These are phyloP conservation scores for Lissocephala sabroskyi DNA, from an alignment of 2,888 invertebrate species.

Conservation along the genomic window DNA sequence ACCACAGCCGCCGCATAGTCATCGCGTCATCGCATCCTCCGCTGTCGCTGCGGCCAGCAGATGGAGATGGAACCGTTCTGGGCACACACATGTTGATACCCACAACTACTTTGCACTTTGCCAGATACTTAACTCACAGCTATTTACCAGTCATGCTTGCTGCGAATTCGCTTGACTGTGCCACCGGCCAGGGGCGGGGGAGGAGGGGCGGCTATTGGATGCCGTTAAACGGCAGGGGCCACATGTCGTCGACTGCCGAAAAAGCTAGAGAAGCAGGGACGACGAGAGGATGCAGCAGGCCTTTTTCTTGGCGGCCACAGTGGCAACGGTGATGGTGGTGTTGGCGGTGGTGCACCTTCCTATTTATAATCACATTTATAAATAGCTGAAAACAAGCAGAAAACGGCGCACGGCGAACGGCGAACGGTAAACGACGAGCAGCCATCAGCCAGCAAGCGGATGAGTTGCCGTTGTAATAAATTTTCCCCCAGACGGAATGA, in stretches of 20 bases:
- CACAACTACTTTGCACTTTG: constrained; percentile 71
- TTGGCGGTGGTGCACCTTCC: constrained; percentile 28
- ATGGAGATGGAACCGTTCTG: neutral
- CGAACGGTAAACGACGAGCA: neutral
- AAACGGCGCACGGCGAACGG: constrained; percentile 29
- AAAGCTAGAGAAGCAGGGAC: neutral
- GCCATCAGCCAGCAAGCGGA: no score
- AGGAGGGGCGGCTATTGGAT: neutral
- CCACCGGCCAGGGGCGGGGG: constrained; percentile 6
- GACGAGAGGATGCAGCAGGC: neutral
- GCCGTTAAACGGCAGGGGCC: constrained; percentile 5
- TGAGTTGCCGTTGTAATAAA: constrained; percentile 63
- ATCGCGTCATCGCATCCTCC: neutral
- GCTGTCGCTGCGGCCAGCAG: neutral
- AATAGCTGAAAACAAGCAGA: constrained; percentile 42
- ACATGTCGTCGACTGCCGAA: constrained; percentile 20
- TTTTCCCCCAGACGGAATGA: constrained; percentile 33
- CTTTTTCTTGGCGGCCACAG: no score
- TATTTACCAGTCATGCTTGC: constrained; percentile 71
- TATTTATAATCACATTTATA: constrained; percentile 65
- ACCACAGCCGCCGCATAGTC: no score
- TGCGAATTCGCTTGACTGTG: constrained; percentile 67
- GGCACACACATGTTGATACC: constrained; percentile 2
- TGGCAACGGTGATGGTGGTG: neutral
- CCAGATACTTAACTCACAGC: constrained; percentile 71